phyloP scores from a whole-genome alignment of 2,797 vertebrate species.

The Apogon hyalosoma region DNA sequence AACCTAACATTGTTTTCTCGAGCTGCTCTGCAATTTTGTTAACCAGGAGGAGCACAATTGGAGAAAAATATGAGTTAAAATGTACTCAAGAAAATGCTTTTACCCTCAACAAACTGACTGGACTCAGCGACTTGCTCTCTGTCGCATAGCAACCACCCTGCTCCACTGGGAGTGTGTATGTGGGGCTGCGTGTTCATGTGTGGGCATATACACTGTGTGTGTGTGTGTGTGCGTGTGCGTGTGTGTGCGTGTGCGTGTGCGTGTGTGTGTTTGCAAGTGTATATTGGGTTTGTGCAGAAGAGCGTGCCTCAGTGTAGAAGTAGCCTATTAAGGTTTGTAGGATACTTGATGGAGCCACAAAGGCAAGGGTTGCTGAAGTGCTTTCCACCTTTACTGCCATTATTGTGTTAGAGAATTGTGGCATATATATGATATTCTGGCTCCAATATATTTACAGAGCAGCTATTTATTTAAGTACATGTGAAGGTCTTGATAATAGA shows the following conservation, averaged over 20 bases:
- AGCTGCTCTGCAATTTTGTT: constrained; percentile 16
- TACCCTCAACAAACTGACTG: constrained; percentile 57
- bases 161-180: constrained; percentile 39
- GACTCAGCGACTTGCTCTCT: constrained; percentile 55
- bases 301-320: constrained; percentile 35
- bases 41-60: constrained; percentile 18
- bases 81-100: constrained; percentile 43
- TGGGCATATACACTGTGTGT: neutral
- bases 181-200: constrained; percentile 17
- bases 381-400: constrained; percentile 4
- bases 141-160: constrained; percentile 81
- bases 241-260: neutral
- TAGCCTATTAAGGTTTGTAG: constrained; percentile 45
- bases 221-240: too few relatives aligned
- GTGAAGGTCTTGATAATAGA: neutral
- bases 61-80: constrained; percentile 27
- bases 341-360: constrained; percentile 28
- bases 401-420: constrained; percentile 25
- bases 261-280: constrained; percentile 12
- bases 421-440: neutral
- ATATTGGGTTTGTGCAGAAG: constrained; percentile 27
- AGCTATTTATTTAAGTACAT: neutral
- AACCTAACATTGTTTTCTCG: neutral
- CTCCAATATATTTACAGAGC: neutral
- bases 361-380: constrained; percentile 19